Base-by-base conservation (phyloP, 2,113 vertebrate genomes). In the Xiphias gladius region DNA sequence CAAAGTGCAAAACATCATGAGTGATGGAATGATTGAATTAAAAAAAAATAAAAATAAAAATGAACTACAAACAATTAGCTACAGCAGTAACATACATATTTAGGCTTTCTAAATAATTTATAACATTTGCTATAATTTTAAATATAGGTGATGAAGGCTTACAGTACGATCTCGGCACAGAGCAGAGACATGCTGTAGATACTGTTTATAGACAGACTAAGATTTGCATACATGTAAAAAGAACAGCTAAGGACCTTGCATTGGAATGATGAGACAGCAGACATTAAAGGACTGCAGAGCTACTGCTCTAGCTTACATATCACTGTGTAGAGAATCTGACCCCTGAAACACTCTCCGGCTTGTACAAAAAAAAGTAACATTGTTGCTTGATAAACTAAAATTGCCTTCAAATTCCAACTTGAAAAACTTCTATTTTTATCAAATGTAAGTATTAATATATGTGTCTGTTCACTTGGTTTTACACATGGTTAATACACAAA, bases 1-100 rank as follows among this genome's bases (percentile, higher is more conserved):
- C 82, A 78, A 89, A 90, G 89, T 91, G 88, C 89, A 80, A 85
- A 78, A 63, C 24, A 41, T 46, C 13, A 14, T 16, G 12, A 65
- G 37, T 37, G 48, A 62, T 52, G 77, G 72, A 83, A 86, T 80
- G 65, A 71, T 57, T 43, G 1, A 2, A 24, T 58, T 35, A 70
- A 59, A 65, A 41, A 69, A 67, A 2, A 24, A 4, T 9, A n/a
- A n/a, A n/a, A n/a, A n/a, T n/a, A n/a, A n/a, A n/a, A n/a, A n/a
- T n/a, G n/a, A n/a, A n/a, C n/a, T n/a, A n/a, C n/a, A n/a, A n/a
- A n/a, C n/a, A n/a, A n/a, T n/a, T 26, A 62, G 22, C 28, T 16
- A 50, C 39, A 52, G 30, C n/a, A 58, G 19, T 67, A 69, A 9
- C 59, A 83, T 61, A 73, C 0, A 84, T 50, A 41, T 74, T 58